phyloP scores from a whole-genome alignment of 2,888 invertebrate species.

The Nemoura dubitans region DNA sequence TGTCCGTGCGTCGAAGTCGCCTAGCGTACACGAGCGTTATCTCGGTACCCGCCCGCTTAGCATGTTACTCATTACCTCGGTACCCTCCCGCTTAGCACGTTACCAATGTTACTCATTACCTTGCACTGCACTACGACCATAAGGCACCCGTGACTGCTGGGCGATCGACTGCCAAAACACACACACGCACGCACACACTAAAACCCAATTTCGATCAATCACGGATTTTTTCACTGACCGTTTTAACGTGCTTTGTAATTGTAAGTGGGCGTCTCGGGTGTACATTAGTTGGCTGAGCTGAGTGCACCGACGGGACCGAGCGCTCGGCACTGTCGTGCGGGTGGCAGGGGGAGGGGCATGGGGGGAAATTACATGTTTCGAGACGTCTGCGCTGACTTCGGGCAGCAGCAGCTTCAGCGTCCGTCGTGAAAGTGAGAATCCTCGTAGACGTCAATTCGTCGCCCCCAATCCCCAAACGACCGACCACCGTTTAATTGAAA shows the following conservation, averaged over 20 bases:
- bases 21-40: background rate
- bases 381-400: background rate
- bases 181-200: too few species aligned
- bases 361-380: background rate
- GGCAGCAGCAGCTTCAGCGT: background rate
- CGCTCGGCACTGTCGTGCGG: too few species aligned
- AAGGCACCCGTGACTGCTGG: background rate
- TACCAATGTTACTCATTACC: too few species aligned
- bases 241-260: conserved; percentile 33
- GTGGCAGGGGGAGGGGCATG: background rate
- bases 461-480: background rate
- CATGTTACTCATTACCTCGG: background rate
- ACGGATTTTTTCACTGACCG: conserved; percentile 34
- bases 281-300: background rate
- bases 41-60: background rate
- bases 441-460: background rate
- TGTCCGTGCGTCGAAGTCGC: background rate
- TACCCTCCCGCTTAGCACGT: too few species aligned
- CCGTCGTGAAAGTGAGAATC: conserved; percentile 17
- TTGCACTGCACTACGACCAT: too few species aligned
- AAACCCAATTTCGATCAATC: conserved; percentile 30
- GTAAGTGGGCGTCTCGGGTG: background rate
- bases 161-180: background rate
- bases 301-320: background rate
- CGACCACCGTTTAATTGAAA: background rate